These are phyloP conservation scores for Eristalinus aeneus DNA, from an alignment of 2,888 invertebrate genomes.

Conservation along the genomic window DNA sequence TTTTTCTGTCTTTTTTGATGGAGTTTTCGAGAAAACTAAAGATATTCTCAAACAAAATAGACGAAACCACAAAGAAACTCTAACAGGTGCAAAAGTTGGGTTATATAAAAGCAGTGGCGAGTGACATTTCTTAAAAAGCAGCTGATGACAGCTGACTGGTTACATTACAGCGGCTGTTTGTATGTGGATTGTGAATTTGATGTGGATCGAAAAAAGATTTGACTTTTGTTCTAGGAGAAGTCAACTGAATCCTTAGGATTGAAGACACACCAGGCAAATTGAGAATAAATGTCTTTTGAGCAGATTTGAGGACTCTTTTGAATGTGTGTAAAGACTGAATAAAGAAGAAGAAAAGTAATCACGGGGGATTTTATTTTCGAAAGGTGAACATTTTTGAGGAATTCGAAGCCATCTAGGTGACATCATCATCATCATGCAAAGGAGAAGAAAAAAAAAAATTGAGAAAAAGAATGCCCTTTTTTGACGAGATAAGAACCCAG, in stretches of 20 bases:
- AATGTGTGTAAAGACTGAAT: no score
- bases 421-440: neutral
- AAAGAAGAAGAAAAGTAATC: neutral
- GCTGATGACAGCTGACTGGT: neutral
- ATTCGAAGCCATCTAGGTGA: neutral
- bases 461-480: constrained; percentile 16
- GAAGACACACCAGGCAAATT: no score
- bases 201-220: neutral
- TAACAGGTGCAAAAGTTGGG: constrained; percentile 52
- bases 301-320: neutral
- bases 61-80: constrained; percentile 23
- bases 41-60: constrained; percentile 3
- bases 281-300: no score
- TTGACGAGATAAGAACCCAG: constrained; percentile 62
- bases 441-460: constrained; percentile 50
- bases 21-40: neutral
- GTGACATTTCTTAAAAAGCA: neutral
- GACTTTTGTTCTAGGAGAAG: neutral
- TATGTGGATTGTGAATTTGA: constrained; percentile 21
- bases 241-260: neutral
- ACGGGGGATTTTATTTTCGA: neutral
- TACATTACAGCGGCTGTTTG: constrained; percentile 51
- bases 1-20: neutral
- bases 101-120: constrained; percentile 50
- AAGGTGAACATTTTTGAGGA: neutral